These are phyloP conservation scores for Cisticola juncidis DNA, from an alignment of 2,113 vertebrate genomes.

Conservation along the genomic window DNA sequence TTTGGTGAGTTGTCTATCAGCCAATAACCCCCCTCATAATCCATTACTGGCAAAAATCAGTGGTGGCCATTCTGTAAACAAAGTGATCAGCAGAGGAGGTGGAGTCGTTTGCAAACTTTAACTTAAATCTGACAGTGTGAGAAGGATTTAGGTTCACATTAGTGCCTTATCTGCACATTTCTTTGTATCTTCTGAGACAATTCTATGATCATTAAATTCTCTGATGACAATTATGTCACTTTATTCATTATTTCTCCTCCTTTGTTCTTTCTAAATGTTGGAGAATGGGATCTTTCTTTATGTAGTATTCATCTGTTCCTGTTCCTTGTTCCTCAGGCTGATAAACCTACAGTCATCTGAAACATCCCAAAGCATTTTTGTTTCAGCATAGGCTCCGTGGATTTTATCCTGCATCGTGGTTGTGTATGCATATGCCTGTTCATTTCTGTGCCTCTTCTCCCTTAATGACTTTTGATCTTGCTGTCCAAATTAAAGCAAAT, in stretches of 20 bases:
- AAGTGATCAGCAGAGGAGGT: background rate
- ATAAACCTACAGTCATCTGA: background rate
- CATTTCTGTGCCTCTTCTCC: background rate
- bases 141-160: background rate
- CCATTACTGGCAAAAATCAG: background rate
- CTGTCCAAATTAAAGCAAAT: conserved; percentile 42
- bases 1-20: background rate
- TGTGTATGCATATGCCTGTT: background rate
- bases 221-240: conserved; percentile 9
- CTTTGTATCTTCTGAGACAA: background rate
- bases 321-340: background rate
- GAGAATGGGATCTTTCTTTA: conserved; percentile 33
- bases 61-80: background rate
- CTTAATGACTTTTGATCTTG: conserved; percentile 52
- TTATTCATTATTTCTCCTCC: background rate
- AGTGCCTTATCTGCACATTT: background rate
- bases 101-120: background rate
- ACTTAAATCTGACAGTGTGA: background rate
- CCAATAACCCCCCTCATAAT: background rate
- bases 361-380: background rate
- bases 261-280: conserved; percentile 35
- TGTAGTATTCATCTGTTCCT: conserved; percentile 13
- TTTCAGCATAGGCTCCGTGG: background rate
- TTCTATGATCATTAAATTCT: conserved; percentile 8
- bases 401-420: background rate